Evolutionary conservation across 2,113 vertebrate genomes (phyloP).

Genomic region (Psephotus haematonotus): DNA sequence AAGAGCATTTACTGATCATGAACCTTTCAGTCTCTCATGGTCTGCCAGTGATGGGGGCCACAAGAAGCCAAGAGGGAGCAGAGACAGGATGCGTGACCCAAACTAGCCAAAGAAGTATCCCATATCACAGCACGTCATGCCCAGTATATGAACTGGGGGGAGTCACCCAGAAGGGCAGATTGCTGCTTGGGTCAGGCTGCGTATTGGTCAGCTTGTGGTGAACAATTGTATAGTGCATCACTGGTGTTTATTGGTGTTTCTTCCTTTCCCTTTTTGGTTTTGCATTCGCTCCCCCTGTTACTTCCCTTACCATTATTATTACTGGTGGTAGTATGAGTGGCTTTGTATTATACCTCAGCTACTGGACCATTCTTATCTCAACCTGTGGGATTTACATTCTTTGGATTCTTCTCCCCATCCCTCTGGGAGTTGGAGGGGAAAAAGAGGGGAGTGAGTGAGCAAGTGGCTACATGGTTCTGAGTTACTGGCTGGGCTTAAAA

Average conservation of each 20-base stretch:
- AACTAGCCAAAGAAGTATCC: background rate
- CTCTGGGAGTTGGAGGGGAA: background rate
- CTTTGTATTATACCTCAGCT: background rate
- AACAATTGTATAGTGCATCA: background rate
- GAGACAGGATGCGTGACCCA: background rate
- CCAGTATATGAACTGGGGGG: background rate
- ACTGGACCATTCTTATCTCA: background rate
- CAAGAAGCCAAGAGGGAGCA: background rate
- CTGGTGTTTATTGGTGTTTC: background rate
- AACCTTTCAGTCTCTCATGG: background rate
- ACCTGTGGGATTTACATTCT: background rate
- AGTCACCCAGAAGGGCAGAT: background rate
- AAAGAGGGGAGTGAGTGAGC: background rate
- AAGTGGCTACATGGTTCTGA: background rate
- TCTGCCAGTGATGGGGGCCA: background rate
- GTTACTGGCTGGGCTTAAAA: background rate
- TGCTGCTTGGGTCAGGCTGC: background rate
- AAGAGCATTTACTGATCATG: background rate
- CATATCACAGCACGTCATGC: background rate
- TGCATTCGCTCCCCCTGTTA: background rate
- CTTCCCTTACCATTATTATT: background rate
- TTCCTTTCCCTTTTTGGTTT: background rate
- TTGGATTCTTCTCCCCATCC: background rate
- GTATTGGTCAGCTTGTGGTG: background rate
- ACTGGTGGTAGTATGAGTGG: background rate